A percentile compares a stretch with the other conserved stretches of the same genome.
Conservation (phyloP, 1,140 invertebrate species). For the Neodiprion lecontei region DNA sequence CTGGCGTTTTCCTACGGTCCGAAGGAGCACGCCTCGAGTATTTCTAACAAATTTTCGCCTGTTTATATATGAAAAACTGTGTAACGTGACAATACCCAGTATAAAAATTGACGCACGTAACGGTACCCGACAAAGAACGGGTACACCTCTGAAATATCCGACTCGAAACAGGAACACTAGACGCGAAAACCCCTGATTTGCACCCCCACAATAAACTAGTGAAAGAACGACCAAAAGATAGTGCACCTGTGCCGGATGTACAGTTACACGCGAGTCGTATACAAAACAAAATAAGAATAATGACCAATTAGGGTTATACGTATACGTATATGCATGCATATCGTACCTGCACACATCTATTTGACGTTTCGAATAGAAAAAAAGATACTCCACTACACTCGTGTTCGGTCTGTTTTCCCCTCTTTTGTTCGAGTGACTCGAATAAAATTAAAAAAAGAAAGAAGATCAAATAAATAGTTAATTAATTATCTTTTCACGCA, state of each 20-base stretch:
- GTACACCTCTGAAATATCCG: no score
- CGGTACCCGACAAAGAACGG: not conserved
- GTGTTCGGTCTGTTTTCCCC: not conserved
- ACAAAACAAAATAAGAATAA: not conserved
- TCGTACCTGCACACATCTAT: no score
- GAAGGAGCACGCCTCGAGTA: constrained; percentile 3
- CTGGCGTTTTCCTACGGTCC: constrained; percentile 27
- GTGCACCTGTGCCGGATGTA: constrained; percentile 15
- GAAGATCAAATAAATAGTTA: not conserved
- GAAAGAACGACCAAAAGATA: not conserved
- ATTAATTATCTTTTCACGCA: not conserved
- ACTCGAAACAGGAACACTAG: no score
- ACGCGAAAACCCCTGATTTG: not conserved
- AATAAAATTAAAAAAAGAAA: not conserved
- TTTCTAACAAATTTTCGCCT: not conserved
- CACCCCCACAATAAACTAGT: no score
- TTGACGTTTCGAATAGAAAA: no score
- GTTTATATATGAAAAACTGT: constrained; percentile 21
- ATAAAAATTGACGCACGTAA: not conserved
- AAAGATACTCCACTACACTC: not conserved
- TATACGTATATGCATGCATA: no score
- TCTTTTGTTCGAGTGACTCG: not conserved
- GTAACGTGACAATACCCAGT: not conserved
- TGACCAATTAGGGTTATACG: not conserved
- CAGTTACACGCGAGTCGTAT: constrained; percentile 5